Percentiles rank a stretch among this genome's conserved stretches.
phyloP scores from a whole-genome alignment of 2,797 vertebrate species.

The Lateolabrax maculatus region DNA sequence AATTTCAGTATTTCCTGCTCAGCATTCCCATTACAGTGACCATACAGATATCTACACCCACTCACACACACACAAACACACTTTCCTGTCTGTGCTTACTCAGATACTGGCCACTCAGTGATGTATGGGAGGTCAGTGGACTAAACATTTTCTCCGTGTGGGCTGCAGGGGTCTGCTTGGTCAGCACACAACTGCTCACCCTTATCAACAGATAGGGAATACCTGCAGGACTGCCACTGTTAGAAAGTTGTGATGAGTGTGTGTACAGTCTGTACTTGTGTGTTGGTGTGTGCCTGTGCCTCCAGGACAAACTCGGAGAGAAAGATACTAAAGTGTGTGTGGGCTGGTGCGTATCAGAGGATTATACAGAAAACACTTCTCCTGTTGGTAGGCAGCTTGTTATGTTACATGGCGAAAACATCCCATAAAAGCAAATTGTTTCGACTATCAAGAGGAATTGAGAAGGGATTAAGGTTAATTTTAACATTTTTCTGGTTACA shows the following conservation, averaged over 20 bases:
- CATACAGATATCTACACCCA: conserved; percentile 28
- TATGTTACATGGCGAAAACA: conserved; percentile 29
- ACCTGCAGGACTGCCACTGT: conserved; percentile 52
- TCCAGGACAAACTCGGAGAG: conserved; percentile 27
- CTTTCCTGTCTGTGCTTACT: conserved; percentile 36
- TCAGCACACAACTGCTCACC: conserved; percentile 59
- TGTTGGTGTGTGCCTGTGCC: conserved; percentile 37
- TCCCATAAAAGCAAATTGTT: conserved; percentile 24
- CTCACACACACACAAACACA: conserved; percentile 10
- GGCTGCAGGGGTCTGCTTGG: conserved; percentile 55
- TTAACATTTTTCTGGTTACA: conserved; percentile 23
- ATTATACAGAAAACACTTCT: conserved; percentile 12
- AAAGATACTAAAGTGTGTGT: conserved; percentile 26
- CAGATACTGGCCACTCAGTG: conserved; percentile 45
- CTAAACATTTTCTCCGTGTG: conserved; percentile 48
- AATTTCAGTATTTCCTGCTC: conserved; percentile 23
- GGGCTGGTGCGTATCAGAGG: conserved; percentile 32
- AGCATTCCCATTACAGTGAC: conserved; percentile 26
- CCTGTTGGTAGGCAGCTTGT: conserved; percentile 15
- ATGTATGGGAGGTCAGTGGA: conserved; percentile 56
- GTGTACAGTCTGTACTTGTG: conserved; percentile 6
- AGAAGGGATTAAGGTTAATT: conserved; percentile 39
- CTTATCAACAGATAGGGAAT: conserved; percentile 63
- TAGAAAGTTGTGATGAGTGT: conserved; percentile 22
- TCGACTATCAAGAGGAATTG: conserved; percentile 34